Conservation (phyloP, 2,797 vertebrate genomes). For the Betta splendens region DNA sequence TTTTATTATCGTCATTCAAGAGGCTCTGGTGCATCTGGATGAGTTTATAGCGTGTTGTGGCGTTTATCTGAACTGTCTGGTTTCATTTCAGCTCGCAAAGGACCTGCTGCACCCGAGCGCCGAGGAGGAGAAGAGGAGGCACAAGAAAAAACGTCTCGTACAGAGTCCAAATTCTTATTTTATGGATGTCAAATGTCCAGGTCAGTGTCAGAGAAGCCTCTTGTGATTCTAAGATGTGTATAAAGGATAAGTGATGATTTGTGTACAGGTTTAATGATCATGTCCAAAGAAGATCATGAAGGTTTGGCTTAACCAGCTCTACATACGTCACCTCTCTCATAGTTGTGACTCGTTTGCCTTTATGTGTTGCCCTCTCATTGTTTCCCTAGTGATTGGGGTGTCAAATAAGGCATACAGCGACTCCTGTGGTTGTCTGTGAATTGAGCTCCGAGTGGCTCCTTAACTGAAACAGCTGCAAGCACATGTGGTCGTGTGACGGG, state of each 20-base stretch:
- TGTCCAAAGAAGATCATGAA: too few species aligned
- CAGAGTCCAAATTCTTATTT: constrained; percentile 94
- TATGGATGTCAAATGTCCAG: constrained; percentile 94
- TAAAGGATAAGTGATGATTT: too few species aligned
- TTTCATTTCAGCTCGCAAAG: constrained; percentile 83
- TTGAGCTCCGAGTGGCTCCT: constrained; percentile 42
- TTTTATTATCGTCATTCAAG: too few species aligned
- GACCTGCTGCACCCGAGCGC: constrained; percentile 88
- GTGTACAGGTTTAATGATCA: too few species aligned
- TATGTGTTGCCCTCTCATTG: constrained; percentile 77
- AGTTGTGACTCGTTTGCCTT: constrained; percentile 76
- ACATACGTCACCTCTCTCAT: too few species aligned
- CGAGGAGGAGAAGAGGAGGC: constrained; percentile 89
- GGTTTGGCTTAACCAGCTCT: too few species aligned
- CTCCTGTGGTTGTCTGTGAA: constrained; percentile 39
- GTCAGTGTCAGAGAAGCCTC: too few species aligned
- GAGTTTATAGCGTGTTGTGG: accelerated
- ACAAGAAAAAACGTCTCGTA: constrained; percentile 93
- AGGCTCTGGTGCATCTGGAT: too few species aligned
- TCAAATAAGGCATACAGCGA: constrained; percentile 76
- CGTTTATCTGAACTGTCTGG: neutral
- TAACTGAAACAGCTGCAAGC: constrained; percentile 43
- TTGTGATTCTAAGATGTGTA: too few species aligned
- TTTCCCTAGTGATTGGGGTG: constrained; percentile 67
- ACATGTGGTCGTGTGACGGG: constrained; percentile 35